phyloP scores from a whole-genome alignment of 2,888 invertebrate species.

The Allophyes oxyacanthae region DNA sequence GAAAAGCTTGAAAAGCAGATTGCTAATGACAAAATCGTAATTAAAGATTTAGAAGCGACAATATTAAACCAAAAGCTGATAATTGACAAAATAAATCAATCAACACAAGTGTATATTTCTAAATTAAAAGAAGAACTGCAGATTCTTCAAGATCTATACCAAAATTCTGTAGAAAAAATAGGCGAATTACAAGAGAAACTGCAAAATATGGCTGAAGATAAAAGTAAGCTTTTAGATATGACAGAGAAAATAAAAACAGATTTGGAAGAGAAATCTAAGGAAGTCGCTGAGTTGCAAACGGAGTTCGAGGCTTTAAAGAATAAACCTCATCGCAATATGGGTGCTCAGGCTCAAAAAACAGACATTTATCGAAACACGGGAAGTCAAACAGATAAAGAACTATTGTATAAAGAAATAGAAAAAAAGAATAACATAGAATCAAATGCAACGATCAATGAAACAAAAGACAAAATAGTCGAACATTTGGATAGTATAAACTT shows the following conservation, averaged over 20 bases:
- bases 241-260: conserved; percentile 60
- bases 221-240: conserved; percentile 51
- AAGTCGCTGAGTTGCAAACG: conserved; percentile 64
- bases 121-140: conserved; percentile 75
- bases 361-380: conserved; percentile 35
- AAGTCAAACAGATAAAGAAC: conserved; percentile 65
- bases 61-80: conserved; percentile 78
- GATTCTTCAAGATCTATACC: conserved; percentile 67
- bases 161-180: conserved; percentile 65
- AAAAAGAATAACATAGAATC: conserved; percentile 31
- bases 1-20: conserved; percentile 71
- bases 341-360: conserved; percentile 53
- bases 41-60: conserved; percentile 76
- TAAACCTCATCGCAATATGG: conserved; percentile 52
- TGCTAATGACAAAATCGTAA: conserved; percentile 65
- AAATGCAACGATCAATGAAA: conserved; percentile 29
- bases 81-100: conserved; percentile 72
- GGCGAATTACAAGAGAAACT: conserved; percentile 66
- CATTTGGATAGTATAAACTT: conserved; percentile 12
- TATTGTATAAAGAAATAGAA: conserved; percentile 31
- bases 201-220: conserved; percentile 57
- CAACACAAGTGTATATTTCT: conserved; percentile 67
- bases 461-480: conserved; percentile 17
- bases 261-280: conserved; percentile 67
- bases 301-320: conserved; percentile 64